Evolutionary conservation across 2,888 invertebrate species (phyloP), one percentile per base, ranked within the genome.

Genomic region (Epinotia ramella): DNA sequence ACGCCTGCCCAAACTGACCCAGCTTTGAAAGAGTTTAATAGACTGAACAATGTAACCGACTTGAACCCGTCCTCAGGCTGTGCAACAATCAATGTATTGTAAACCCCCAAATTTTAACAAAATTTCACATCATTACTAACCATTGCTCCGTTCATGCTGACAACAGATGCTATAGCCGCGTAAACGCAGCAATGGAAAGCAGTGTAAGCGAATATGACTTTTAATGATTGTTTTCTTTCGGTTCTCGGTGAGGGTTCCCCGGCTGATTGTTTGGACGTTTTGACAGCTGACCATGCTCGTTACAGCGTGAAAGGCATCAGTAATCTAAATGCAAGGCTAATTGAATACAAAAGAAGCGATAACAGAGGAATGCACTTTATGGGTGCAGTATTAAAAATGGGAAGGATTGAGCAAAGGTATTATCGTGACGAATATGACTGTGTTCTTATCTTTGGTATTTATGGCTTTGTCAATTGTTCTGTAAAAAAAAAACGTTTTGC

Each of bases 281-380:
- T 94, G 94, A 94, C 94, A 94, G 94, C 90, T 92, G 94, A 93
- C 94, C 94, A 91, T 85, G 90, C 92, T 94, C 88, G 94, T 94
- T 94, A 94, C 92, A 86, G 90, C 92, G 91, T 92, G 92, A 93
- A 93, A 92, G 94, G 93, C 90, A 91, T 90, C 91, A 82, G 91
- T 90, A 89, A 92, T 90, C 91, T 88, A 91, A 93, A 93, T 90
- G 91, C 93, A 93, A 91, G 89, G 93, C 93, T 94, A 94, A 94
- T 94, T 93, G 94, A 93, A 92, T 92, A 94, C 93, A 94, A 94
- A 93, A 92, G 93, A 87, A 87, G 87, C 86, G 92, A 93, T 92
- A 91, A 90, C 89, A 81, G 84, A 82, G 91, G 91, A 91, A 91
- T 94, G 91, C 89, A 89, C 89, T 93, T 89, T 92, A 88, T 86